These are phyloP conservation scores for Aldabrachelys gigantea DNA, from an alignment of 2,113 vertebrate species.

Conservation along the genomic window DNA sequence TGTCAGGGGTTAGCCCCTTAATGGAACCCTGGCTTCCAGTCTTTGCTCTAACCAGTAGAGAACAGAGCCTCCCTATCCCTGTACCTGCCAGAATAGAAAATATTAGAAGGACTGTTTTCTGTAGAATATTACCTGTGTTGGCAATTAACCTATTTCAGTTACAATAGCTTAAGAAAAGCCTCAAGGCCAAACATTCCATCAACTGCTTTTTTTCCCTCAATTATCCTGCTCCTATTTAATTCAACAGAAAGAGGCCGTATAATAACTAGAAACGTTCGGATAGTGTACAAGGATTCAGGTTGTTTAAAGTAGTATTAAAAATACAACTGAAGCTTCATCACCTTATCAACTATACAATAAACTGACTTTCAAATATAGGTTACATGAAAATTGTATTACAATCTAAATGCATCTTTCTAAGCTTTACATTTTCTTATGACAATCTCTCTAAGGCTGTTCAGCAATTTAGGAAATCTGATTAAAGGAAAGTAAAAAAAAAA, in stretches of 20 bases:
- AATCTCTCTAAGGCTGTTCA: not conserved
- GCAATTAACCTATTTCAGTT: slow-evolving; percentile 27
- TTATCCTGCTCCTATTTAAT: not conserved
- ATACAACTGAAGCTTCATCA: not conserved
- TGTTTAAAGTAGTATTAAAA: not conserved
- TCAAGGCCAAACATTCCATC: slow-evolving; percentile 55
- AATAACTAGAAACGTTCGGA: not conserved
- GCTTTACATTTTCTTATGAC: not conserved
- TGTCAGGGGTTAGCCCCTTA: slow-evolving; percentile 26
- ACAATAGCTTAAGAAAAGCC: slow-evolving; percentile 41
- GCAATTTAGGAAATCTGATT: not conserved
- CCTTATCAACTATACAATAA: not conserved
- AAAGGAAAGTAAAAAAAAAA: not conserved
- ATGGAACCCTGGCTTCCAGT: slow-evolving; percentile 23
- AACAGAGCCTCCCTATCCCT: not conserved
- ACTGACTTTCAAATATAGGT: not conserved
- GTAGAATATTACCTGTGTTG: not conserved
- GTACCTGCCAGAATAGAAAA: slow-evolving; percentile 25
- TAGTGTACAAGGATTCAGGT: not conserved
- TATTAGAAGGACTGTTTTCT: slow-evolving; percentile 1
- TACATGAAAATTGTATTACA: not conserved
- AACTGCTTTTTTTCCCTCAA: slow-evolving; percentile 45
- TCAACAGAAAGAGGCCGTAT: not conserved
- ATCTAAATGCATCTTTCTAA: not conserved
- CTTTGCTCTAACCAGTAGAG: slow-evolving; percentile 25